These are phyloP conservation scores for Chrysocyon brachyurus DNA, from an alignment of 2,797 vertebrate genomes.

Conservation along the genomic window DNA sequence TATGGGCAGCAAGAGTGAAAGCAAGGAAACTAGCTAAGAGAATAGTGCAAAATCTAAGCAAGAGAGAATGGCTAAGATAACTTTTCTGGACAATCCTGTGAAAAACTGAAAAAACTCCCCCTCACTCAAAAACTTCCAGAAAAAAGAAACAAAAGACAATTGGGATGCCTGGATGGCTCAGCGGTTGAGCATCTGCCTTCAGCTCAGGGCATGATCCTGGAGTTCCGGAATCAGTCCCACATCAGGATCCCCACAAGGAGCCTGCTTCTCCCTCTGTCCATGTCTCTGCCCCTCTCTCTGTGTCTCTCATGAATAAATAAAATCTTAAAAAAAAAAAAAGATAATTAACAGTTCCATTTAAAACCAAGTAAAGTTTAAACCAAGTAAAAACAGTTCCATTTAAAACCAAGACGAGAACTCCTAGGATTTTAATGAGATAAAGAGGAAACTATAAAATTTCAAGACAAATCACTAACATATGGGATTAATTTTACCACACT, in stretches of 20 bases:
- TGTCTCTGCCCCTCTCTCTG: too few species aligned
- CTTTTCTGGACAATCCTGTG: neutral
- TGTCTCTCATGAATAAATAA: too few species aligned
- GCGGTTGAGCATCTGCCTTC: too few species aligned
- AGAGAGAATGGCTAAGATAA: neutral
- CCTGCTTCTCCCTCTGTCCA: too few species aligned
- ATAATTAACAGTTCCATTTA: neutral
- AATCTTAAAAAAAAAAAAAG: neutral
- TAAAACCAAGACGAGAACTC: neutral
- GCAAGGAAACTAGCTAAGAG: neutral
- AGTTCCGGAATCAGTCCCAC: too few species aligned
- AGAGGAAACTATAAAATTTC: conserved; percentile 41
- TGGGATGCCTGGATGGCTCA: too few species aligned
- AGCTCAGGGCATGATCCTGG: too few species aligned
- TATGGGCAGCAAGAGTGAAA: neutral
- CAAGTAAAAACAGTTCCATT: neutral
- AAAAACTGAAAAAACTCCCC: neutral
- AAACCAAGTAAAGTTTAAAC: conserved; percentile 40
- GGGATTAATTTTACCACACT: conserved; percentile 29
- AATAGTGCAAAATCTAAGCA: neutral
- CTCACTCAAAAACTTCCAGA: conserved; percentile 23
- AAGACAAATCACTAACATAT: conserved; percentile 27
- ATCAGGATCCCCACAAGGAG: too few species aligned
- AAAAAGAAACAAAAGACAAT: conserved; percentile 1
- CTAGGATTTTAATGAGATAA: conserved; percentile 18